phyloP scores from a whole-genome alignment of 2,888 invertebrate species.

The Eupithecia subfuscata region DNA sequence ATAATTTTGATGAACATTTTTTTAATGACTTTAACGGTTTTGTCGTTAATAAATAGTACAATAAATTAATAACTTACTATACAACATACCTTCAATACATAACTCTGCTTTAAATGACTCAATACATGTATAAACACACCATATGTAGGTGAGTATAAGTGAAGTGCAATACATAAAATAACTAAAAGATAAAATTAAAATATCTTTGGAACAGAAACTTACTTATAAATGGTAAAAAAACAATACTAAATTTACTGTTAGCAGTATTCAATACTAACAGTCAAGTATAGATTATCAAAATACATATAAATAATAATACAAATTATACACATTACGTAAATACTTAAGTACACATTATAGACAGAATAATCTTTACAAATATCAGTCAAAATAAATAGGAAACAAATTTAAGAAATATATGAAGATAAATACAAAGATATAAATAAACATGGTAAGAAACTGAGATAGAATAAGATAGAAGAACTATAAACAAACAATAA shows the following conservation, averaged over 20 bases:
- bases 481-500: constrained; percentile 28
- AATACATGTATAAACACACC: constrained; percentile 59
- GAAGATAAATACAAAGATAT: background rate
- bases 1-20: constrained; percentile 37
- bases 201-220: constrained; percentile 76
- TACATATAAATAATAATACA: constrained; percentile 7
- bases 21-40: constrained; percentile 65
- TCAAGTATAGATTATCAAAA: constrained; percentile 10
- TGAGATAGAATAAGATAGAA: constrained; percentile 10
- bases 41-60: constrained; percentile 58
- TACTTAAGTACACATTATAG: background rate
- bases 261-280: constrained; percentile 20
- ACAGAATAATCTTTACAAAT: background rate
- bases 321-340: background rate
- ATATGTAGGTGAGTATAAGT: constrained; percentile 50
- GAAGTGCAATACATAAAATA: constrained; percentile 51
- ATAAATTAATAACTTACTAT: constrained; percentile 42
- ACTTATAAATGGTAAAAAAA: constrained; percentile 55
- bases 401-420: background rate
- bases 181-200: constrained; percentile 58
- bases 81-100: constrained; percentile 50
- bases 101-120: constrained; percentile 65
- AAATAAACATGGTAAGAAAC: background rate
- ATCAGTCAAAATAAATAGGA: constrained; percentile 10
- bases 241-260: constrained; percentile 38